Base-by-base conservation (phyloP, 1,140 invertebrate genomes). In the Goniozus legneri region DNA sequence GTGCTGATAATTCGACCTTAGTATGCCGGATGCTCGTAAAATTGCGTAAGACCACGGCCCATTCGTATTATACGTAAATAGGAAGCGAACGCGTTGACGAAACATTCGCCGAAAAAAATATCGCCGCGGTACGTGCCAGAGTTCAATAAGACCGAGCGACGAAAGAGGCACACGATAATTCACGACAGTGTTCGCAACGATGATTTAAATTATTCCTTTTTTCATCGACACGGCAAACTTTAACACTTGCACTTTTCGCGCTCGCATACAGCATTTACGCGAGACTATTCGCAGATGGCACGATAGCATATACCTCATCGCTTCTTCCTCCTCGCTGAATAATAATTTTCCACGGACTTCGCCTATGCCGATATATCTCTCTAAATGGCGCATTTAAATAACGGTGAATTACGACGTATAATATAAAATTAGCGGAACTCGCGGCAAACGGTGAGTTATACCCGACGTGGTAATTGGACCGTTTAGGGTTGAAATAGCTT, bases 1-100 rank as follows among this genome's bases (percentile, higher is more conserved):
- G 43, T 35, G 44, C 52, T 49, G 58, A 65, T 63, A 59, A 64
- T 59, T 51, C 56, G 57, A 66, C 60, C 62, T 65, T 64, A 62
- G 51, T 33, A 39, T 20, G 19, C 42, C 39, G 21, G 30, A 49
- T 39, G 39, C 16, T 48, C 31, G 39, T 47, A 47, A 50, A 50
- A 47, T 47, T 34, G 22, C 14, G 44, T 27, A 18, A 40, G 21
- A 6, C 8, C n/a, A 30, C 12, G 4, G 24, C 35, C 37, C 24
- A 34, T 37, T 35, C 10, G 13, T 30, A 3, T 12, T 24, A 24
- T 15, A 16, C 19, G 8, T 44, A 21, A 2, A 40, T 15, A n/a
- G 7, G n/a, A 19, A 2, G n/a, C 34, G 7, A n/a, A 32, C 45
- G 14, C 51, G 40, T 50, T 54, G 16, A n/a, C 16, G 19, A 32